Conservation (phyloP, 2,113 vertebrate genomes). For the Gadus chalcogrammus region DNA sequence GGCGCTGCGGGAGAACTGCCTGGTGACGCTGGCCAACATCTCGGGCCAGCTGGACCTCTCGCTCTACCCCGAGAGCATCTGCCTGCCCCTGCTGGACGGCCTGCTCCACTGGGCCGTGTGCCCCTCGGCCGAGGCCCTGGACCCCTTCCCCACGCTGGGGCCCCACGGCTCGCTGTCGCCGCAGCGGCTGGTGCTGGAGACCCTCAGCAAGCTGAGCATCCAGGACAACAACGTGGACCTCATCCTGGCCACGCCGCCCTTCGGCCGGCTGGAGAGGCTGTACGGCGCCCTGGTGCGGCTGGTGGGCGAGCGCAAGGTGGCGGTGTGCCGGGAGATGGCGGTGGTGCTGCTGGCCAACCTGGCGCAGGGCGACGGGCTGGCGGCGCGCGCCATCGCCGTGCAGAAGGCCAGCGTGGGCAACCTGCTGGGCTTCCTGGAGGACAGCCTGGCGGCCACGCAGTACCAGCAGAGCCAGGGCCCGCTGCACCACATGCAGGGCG, state of each 20-base stretch:
- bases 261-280: conserved; percentile 95
- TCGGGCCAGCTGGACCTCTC: conserved; percentile 98
- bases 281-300: conserved; percentile 94
- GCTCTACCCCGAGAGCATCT: conserved; percentile 95
- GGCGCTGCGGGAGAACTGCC: conserved; percentile 91
- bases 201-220: conserved; percentile 99
- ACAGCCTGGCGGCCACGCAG: conserved; percentile 95
- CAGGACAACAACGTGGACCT: conserved; percentile 99
- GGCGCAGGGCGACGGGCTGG: conserved; percentile 93
- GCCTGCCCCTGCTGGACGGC: conserved; percentile 95
- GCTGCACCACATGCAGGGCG: conserved; percentile 89
- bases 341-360: conserved; percentile 96
- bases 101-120: conserved; percentile 98
- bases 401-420: conserved; percentile 97
- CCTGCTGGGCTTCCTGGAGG: conserved; percentile 96
- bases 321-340: conserved; percentile 97
- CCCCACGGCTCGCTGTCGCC: conserved; percentile 92
- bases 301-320: conserved; percentile 96
- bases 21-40: conserved; percentile 97
- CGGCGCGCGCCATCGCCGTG: conserved; percentile 90
- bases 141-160: conserved; percentile 93
- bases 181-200: conserved; percentile 97
- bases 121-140: conserved; percentile 95
- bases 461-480: conserved; percentile 94
- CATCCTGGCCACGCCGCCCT: conserved; percentile 95